Conservation (phyloP, 1,140 invertebrate genomes). For the Camponotus pennsylvanicus region DNA sequence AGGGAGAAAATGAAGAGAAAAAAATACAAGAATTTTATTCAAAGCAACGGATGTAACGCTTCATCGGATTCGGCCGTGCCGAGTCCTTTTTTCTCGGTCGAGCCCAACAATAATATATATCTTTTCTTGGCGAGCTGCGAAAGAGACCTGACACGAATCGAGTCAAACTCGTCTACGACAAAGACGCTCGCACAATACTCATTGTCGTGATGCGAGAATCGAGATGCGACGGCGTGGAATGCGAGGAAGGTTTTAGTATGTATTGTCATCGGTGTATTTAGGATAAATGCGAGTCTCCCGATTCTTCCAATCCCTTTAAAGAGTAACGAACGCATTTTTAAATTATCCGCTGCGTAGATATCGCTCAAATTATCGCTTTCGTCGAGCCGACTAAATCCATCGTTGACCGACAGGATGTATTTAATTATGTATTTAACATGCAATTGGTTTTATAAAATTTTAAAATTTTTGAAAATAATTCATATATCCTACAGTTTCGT, state of each 20-base stretch:
- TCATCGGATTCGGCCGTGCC: conserved; percentile 5
- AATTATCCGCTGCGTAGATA: no score
- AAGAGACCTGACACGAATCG: conserved; percentile 46
- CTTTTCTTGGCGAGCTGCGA: neutral
- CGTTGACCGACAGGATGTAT: no score
- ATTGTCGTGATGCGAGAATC: conserved; percentile 27
- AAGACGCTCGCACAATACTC: conserved; percentile 62
- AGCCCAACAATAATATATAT: conserved; percentile 67
- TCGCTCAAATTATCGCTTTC: no score
- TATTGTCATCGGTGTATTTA: conserved; percentile 43
- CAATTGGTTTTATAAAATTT: no score
- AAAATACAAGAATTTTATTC: conserved; percentile 56
- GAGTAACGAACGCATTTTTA: no score
- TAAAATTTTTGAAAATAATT: no score
- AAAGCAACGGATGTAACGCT: conserved; percentile 62
- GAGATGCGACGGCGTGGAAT: conserved; percentile 48
- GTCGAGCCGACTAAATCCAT: no score
- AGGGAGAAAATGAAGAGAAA: neutral
- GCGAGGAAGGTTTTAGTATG: conserved; percentile 10
- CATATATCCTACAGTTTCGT: no score
- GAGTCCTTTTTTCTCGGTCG: conserved; percentile 35
- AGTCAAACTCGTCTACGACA: conserved; percentile 58
- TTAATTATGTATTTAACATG: no score
- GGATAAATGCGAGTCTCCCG: neutral
- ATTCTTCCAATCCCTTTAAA: neutral